A percentile compares a stretch with the other conserved stretches of the same genome.
phyloP scores from a whole-genome alignment of 1,140 invertebrate species.

The Antheraea pernyi region DNA sequence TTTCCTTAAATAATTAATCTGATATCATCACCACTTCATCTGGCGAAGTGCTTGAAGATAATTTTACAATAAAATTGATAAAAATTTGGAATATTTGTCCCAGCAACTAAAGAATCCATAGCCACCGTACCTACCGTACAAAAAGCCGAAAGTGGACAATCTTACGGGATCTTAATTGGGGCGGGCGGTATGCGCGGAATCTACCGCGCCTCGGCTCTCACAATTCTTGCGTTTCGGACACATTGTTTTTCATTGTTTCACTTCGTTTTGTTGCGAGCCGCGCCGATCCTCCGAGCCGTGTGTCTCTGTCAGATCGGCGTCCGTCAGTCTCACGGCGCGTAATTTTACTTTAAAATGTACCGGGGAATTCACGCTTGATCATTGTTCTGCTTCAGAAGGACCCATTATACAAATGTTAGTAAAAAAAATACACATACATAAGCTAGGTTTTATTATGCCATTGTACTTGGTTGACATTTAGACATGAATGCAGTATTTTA shows the following conservation, averaged over 20 bases:
- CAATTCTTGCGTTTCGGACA: conserved; percentile 2
- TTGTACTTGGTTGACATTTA: no score
- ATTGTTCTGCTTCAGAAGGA: background rate
- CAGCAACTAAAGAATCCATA: background rate
- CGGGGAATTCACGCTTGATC: conserved; percentile 16
- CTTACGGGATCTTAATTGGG: conserved; percentile 69
- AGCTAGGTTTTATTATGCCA: no score
- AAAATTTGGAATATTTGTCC: background rate
- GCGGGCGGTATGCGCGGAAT: conserved; percentile 53
- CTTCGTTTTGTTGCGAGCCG: conserved; percentile 28
- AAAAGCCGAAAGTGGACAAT: conserved; percentile 48
- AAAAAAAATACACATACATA: background rate
- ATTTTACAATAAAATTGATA: no score
- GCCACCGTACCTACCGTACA: conserved; percentile 24
- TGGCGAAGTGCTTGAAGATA: no score
- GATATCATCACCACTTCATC: no score
- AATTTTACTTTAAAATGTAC: conserved; percentile 61
- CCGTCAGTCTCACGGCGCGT: conserved; percentile 44
- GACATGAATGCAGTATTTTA: no score
- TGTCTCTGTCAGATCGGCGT: conserved; percentile 52
- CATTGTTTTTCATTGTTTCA: conserved; percentile 9
- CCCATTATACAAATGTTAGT: background rate
- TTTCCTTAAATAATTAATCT: no score
- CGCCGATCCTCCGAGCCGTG: conserved; percentile 29
- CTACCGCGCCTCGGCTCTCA: conserved; percentile 26